Base-by-base conservation (phyloP, 2,797 vertebrate species). In the Betta splendens region DNA sequence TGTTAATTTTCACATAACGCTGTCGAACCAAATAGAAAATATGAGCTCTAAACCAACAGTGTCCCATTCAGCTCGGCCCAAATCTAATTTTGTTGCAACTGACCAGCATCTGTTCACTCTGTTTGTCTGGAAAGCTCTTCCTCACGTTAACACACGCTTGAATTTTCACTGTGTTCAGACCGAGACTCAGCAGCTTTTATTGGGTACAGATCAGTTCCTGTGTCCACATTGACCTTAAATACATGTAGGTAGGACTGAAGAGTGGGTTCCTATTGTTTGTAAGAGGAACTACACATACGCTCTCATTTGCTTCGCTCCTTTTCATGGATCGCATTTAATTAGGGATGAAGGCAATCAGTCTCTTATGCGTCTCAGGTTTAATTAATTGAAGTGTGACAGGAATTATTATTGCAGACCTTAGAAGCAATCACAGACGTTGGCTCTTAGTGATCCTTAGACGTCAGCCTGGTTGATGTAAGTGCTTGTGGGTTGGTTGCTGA, bases 241-340 rank as follows among this genome's bases (percentile, higher is more conserved):
- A n/a, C n/a, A n/a, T n/a, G n/a, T n/a, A n/a, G n/a, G n/a, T n/a
- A 55, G 29, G 25, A 62, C 26, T 74, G 43, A 44, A 46, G 25
- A 64, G 50, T 67, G 83, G 9, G 52, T 75, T 59, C 76, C 51
- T 49, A 54, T 74, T 77, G 56, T 80, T 75, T 69, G 43, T 46
- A 66, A 68, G 63, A 72, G 8, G 26, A 49, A 49, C 64, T 56
- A 61, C 55, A 50, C 25, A 22, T 37, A 37, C 7, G 8, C 33
- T 46, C 31, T 64, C 20, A 15, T 68, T 69, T 72, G 53, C 58
- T 61, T 66, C 2, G 5, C 39, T 53, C n/a, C 31, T 62, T 64
- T 64, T 72, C 1, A 37, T 40, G 5, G 43, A 40, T 61, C 51
- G 10, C 49, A 66, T 70, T 75, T 69, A 66, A 75, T 77, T 61